phyloP scores from a whole-genome alignment of 2,113 vertebrate genomes.

The Apistogramma diplotaenia region DNA sequence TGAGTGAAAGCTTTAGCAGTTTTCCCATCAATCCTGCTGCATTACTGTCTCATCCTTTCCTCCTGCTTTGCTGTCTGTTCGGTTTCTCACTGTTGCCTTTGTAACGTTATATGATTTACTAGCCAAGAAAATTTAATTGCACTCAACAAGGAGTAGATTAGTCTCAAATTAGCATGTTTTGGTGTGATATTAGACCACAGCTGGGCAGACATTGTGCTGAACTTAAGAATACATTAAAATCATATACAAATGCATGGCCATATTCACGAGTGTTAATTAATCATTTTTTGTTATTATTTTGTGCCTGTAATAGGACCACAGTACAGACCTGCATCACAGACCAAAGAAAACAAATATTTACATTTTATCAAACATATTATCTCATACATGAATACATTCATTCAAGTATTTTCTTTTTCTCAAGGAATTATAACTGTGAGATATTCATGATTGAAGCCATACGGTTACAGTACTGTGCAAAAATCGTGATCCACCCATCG shows the following conservation, averaged over 20 bases:
- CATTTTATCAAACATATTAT: neutral
- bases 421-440: too few species aligned
- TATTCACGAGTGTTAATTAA: neutral
- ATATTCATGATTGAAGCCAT: neutral
- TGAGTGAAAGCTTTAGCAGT: constrained; percentile 56
- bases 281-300: neutral
- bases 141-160: neutral
- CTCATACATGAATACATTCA: neutral
- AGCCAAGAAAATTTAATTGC: neutral
- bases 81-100: neutral
- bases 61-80: constrained; percentile 6
- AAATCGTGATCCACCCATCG: neutral
- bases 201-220: neutral
- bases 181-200: neutral
- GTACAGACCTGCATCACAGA: neutral
- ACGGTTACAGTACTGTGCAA: neutral
- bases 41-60: constrained; percentile 15
- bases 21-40: constrained; percentile 44
- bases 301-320: too few species aligned
- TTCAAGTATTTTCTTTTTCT: neutral
- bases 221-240: neutral
- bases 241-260: too few species aligned
- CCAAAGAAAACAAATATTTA: neutral
- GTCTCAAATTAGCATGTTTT: neutral
- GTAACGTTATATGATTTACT: neutral